phyloP scores from a whole-genome alignment of 2,888 invertebrate genomes.

The Diachrysia chrysitis region DNA sequence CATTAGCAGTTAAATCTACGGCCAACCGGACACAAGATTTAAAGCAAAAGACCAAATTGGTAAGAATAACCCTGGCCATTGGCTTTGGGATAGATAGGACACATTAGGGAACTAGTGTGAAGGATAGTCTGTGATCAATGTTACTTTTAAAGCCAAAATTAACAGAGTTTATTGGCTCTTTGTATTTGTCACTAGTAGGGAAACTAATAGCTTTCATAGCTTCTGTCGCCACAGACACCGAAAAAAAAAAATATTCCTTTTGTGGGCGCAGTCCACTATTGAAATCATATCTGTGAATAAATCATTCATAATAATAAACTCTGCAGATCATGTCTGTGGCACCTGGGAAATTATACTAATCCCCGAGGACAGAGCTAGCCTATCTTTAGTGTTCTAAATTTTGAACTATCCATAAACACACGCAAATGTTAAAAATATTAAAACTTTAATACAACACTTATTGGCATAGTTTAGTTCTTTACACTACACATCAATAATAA shows the following conservation, averaged over 20 bases:
- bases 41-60: not conserved
- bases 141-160: constrained; percentile 4
- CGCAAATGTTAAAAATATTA: not conserved
- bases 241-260: too few relatives aligned
- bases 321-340: not conserved
- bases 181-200: not conserved
- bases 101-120: not conserved
- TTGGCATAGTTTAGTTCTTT: constrained; percentile 3
- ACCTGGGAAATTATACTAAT: not conserved
- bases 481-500: not conserved
- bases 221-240: not conserved
- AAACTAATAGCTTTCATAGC: not conserved
- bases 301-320: too few relatives aligned
- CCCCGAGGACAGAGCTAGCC: not conserved
- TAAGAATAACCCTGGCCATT: constrained; percentile 4
- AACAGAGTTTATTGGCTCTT: not conserved
- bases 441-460: not conserved
- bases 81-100: constrained; percentile 4
- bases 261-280: too few relatives aligned
- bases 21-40: not conserved
- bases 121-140: not conserved
- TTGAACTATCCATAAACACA: not conserved
- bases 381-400: not conserved
- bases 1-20: not conserved
- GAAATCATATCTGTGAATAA: too few relatives aligned